Evolutionary conservation across 2,888 invertebrate species (phyloP).

Genomic region (Alviniconcha strummeri): DNA sequence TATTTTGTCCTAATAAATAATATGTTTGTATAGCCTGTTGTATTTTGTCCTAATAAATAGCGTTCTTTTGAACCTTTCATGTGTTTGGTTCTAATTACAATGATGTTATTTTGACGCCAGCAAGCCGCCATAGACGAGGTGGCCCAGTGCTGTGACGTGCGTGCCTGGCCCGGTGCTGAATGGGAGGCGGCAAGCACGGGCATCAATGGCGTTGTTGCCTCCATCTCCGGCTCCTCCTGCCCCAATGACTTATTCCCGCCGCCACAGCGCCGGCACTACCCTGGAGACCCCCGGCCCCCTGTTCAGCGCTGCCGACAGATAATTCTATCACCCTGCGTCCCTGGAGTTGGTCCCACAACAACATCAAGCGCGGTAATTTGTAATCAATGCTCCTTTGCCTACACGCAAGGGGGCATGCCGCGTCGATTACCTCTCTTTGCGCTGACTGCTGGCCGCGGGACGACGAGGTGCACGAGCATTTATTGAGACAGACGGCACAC

Average conservation of each 20-base stretch:
- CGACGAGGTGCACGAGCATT: not conserved
- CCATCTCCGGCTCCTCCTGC: not conserved
- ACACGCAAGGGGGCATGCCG: conserved; percentile 17
- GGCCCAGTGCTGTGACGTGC: not conserved
- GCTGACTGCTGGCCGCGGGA: not conserved
- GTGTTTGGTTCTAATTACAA: no score
- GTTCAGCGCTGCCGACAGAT: conserved; percentile 26
- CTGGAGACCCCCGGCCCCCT: conserved; percentile 14
- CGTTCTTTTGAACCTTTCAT: no score
- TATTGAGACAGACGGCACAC: not conserved
- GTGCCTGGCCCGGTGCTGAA: conserved; percentile 24
- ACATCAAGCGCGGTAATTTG: conserved; percentile 34
- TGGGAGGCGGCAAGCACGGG: conserved; percentile 4
- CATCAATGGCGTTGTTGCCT: conserved; percentile 1
- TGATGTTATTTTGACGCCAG: no score
- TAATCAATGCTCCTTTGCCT: conserved; percentile 35
- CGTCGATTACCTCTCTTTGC: conserved; percentile 24
- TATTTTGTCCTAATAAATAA: no score
- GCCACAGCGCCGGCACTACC: not conserved
- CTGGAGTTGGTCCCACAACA: conserved; percentile 32
- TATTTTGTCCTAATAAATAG: no score
- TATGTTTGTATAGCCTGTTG: no score
- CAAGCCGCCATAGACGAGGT: no score
- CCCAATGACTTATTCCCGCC: conserved; percentile 14
- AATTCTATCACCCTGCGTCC: conserved; percentile 35